Base-by-base conservation (phyloP, 92 coral and sea anemone species). In the Phenganax marumi region DNA sequence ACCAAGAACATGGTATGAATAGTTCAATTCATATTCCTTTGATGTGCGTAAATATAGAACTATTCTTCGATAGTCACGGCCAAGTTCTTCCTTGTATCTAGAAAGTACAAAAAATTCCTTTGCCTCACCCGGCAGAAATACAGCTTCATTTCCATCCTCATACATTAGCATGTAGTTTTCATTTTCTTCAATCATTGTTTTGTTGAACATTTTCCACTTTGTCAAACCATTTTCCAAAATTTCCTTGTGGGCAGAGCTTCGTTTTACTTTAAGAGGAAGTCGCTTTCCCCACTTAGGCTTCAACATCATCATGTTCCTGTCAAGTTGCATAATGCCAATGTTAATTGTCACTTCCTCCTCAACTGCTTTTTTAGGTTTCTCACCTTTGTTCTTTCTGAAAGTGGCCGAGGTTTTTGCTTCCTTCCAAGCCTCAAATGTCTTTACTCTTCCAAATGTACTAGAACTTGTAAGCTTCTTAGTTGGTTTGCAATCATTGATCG, bases 81-180 rank as follows among this genome's bases (percentile, higher is more conserved):
- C 88, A 51, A 77, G 50, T 70, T 78, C 73, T 58, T 85, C 88
- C 52, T 78, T 79, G 84, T 77, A 84, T 76, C 73, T 47, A 60
- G 87, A 84, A 17, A 85, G 68, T 19, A 65, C 46, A 64, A 85
- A 78, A 78, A 85, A 65, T 79, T 85, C 66, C 70, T 58, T 68
- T 39, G 12, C 19, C 58, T 76, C 84, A 79, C 88, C 81, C 3
- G 85, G 88, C 88, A 85, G 46, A 56, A 85, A 85, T 62, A 77
- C 73, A 57, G 88, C 81, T 51, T 80, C 85, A 49, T 22, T 80
- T 10, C 88, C 75, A 80, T 79, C 81, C 70, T 85, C 88, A 62
- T 49, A 85, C 73, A 85, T 47, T 50, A 85, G 77, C 88, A 68
- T 70, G 78, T 85, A 85, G 43, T 80, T 72, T 70, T 79, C 68